Base-by-base conservation (phyloP, 2,888 invertebrate genomes). In the Phragmatobia fuliginosa region DNA sequence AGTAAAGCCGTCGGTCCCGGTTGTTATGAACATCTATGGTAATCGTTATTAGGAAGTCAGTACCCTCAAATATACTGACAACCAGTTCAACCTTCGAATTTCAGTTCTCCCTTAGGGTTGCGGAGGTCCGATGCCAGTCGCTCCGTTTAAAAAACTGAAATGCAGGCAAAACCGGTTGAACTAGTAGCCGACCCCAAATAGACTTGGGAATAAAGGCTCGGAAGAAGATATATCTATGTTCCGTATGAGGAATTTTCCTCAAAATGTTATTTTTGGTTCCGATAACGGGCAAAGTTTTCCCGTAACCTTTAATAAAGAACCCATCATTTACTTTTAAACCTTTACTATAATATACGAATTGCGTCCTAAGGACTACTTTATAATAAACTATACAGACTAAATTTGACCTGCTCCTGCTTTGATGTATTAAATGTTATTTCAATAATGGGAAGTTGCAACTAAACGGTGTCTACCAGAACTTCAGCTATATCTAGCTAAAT, bases 231-330 rank as follows among this genome's bases (percentile, higher is more conserved):
- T 74, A 79, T 81, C 66, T 72, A 81, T 78, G 73, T 83, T 69
- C 41, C 78, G 78, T 83, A 76, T 77, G 77, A 81, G 79, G 79
- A 82, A 84, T 85, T 87, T 87, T 84, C 84, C 80, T 82, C 86
- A 86, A 85, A 86, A 86, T 85, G 81, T 86, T 87, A 89, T 88
- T 87, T 87, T 88, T 88, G 85, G 82, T 81, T 80, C 81, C 80
- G 79, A 79, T 87, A 90, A 89, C 82, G 85, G 83, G 81, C 76
- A 71, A 90, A 90, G 79, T 90, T 90, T 80, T 80, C 76, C 76
- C 82, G 81, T 88, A 87, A 88, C 78, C 83, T 84, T 83, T 84
- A 82, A 86, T 88, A 87, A 89, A 90, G 86, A 85, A 83, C 78
- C 82, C 83, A 83, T 86, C 78, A 74, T 80, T 85, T 83, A 79